phyloP scores from a whole-genome alignment of 2,888 invertebrate species.

The Galeruca laticollis region DNA sequence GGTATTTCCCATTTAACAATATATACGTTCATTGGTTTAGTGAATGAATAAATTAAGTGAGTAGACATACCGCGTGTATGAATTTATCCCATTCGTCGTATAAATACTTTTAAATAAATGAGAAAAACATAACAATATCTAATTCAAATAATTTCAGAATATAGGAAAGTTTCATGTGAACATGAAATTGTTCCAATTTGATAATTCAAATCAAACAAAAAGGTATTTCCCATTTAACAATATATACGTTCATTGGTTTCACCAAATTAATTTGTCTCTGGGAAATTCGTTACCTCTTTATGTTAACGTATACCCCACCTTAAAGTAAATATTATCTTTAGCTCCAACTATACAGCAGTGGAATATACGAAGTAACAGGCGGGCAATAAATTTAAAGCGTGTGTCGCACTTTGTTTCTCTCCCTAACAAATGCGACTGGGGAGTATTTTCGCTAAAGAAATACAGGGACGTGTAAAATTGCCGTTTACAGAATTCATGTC shows the following conservation, averaged over 20 bases:
- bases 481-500: too few species aligned
- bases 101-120: too few species aligned
- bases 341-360: constrained; percentile 9
- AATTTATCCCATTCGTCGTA: too few species aligned
- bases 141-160: too few species aligned
- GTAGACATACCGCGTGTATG: too few species aligned
- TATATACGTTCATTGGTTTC: neutral
- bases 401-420: constrained; percentile 23
- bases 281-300: constrained; percentile 4
- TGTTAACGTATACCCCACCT: constrained; percentile 5
- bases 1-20: neutral
- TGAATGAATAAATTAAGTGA: too few species aligned
- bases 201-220: neutral
- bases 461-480: neutral
- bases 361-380: constrained; percentile 26
- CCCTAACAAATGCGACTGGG: constrained; percentile 24
- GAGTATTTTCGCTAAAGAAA: neutral
- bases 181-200: too few species aligned
- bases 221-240: neutral
- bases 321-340: constrained; percentile 28
- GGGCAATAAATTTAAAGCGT: constrained; percentile 26
- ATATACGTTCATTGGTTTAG: neutral
- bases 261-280: constrained; percentile 14
- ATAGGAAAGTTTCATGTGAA: too few species aligned
- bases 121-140: too few species aligned